Conservation (phyloP, 1,140 invertebrate genomes). For the Acromyrmex echinatior region DNA sequence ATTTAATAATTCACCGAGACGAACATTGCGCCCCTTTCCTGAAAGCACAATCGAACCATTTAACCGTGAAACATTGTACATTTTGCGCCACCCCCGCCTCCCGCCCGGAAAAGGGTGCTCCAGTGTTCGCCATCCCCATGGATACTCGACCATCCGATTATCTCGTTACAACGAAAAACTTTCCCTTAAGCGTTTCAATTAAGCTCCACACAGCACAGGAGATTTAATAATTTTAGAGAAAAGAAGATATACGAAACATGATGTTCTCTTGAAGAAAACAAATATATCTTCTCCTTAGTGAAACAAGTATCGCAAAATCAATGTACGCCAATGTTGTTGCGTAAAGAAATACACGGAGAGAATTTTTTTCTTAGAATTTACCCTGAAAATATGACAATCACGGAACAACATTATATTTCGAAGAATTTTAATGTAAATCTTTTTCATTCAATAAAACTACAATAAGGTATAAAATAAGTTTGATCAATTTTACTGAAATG, state of each 20-base stretch:
- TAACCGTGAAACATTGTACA: conserved; percentile 63
- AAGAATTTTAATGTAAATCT: too few relatives aligned
- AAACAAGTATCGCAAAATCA: background rate
- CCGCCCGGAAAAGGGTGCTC: background rate
- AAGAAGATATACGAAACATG: background rate
- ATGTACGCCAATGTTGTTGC: background rate
- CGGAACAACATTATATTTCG: too few relatives aligned
- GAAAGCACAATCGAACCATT: conserved; percentile 54
- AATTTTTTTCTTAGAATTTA: too few relatives aligned
- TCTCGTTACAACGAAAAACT: conserved; percentile 51
- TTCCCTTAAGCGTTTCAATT: conserved; percentile 19
- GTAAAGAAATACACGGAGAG: background rate
- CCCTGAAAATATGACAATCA: too few relatives aligned
- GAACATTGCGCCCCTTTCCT: conserved; percentile 38
- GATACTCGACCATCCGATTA: conserved; percentile 37
- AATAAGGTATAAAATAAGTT: too few relatives aligned
- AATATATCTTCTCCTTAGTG: background rate
- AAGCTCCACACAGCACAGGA: background rate
- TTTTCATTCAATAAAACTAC: too few relatives aligned
- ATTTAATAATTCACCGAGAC: conserved; percentile 64
- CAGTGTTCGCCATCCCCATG: conserved; percentile 16
- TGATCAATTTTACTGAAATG: too few relatives aligned
- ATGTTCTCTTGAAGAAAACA: background rate
- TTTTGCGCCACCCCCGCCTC: background rate
- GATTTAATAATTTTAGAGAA: conserved; percentile 28